A percentile compares a stretch with the other conserved stretches of the same genome.
These are phyloP conservation scores for Parnassius orleans DNA, from an alignment of 2,888 invertebrate genomes.

Conservation along the genomic window DNA sequence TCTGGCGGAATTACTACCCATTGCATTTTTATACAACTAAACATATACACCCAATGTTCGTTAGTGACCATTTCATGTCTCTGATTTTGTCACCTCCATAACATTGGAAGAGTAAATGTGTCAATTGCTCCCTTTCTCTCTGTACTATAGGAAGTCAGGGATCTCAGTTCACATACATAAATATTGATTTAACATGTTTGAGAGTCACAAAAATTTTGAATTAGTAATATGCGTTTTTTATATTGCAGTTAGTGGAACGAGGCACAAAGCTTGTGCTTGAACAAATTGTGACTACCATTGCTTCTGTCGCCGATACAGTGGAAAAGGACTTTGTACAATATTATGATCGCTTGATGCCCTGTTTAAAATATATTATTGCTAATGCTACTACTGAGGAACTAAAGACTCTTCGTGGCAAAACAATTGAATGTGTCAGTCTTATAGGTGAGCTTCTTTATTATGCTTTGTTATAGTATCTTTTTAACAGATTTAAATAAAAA, in stretches of 20 bases:
- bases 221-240: not conserved
- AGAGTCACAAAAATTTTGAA: no score
- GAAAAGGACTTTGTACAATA: slow-evolving; percentile 97
- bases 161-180: slow-evolving; percentile 72
- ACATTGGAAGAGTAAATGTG: slow-evolving; percentile 73
- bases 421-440: slow-evolving; percentile 99
- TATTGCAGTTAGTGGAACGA: slow-evolving; percentile 88
- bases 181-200: slow-evolving; percentile 2
- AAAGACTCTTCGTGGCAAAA: slow-evolving; percentile 96
- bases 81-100: slow-evolving; percentile 71
- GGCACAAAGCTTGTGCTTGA: slow-evolving; percentile 98
- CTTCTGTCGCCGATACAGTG: slow-evolving; percentile 98
- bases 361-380: slow-evolving; percentile 97
- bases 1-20: no score
- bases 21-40: no score
- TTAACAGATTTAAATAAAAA: no score
- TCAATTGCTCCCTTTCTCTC: slow-evolving; percentile 67
- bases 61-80: slow-evolving; percentile 60
- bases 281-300: slow-evolving; percentile 99
- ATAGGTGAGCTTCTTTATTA: slow-evolving; percentile 85
- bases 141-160: slow-evolving; percentile 56
- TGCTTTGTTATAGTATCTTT: no score
- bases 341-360: slow-evolving; percentile 96
- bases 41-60: slow-evolving; percentile 65
- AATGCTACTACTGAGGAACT: slow-evolving; percentile 94